A percentile compares a stretch with the other conserved stretches of the same genome.
Conservation (phyloP, 1,140 invertebrate species). For the Bombus sibiricus region DNA sequence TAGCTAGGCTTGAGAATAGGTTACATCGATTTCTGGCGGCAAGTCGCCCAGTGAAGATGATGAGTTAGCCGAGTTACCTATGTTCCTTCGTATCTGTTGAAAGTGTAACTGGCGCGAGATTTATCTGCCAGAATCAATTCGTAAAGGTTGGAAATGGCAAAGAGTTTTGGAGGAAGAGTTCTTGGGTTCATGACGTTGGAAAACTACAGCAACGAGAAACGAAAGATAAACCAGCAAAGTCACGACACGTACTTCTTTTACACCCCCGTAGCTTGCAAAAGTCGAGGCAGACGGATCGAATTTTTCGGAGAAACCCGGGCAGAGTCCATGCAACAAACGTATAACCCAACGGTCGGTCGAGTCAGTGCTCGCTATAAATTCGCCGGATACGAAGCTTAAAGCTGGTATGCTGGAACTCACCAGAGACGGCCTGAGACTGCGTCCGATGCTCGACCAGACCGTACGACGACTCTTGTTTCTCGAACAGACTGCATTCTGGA, state of each 20-base stretch:
- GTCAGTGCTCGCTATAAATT: slow-evolving; percentile 7
- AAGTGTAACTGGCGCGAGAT: neutral
- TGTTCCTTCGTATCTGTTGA: neutral
- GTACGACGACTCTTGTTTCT: slow-evolving; percentile 42
- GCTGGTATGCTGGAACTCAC: neutral
- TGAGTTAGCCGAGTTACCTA: neutral
- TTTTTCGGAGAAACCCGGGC: neutral
- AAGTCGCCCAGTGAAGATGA: neutral
- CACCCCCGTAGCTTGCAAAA: neutral
- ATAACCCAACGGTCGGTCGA: neutral
- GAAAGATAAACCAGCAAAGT: neutral
- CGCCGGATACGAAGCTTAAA: slow-evolving; percentile 20
- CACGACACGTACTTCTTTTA: neutral
- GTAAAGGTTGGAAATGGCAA: too few species aligned
- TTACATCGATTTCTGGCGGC: slow-evolving; percentile 7
- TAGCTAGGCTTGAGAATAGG: neutral
- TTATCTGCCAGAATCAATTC: neutral
- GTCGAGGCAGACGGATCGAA: neutral
- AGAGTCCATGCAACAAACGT: neutral
- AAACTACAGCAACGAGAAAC: neutral
- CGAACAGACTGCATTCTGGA: slow-evolving; percentile 23
- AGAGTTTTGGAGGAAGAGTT: neutral
- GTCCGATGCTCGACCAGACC: slow-evolving; percentile 39
- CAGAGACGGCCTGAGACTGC: neutral
- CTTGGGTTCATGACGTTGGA: neutral